Evolutionary conservation across 1,140 invertebrate species (phyloP), one percentile per base, ranked within the genome.

Genomic region (Drosophila takahashii): DNA sequence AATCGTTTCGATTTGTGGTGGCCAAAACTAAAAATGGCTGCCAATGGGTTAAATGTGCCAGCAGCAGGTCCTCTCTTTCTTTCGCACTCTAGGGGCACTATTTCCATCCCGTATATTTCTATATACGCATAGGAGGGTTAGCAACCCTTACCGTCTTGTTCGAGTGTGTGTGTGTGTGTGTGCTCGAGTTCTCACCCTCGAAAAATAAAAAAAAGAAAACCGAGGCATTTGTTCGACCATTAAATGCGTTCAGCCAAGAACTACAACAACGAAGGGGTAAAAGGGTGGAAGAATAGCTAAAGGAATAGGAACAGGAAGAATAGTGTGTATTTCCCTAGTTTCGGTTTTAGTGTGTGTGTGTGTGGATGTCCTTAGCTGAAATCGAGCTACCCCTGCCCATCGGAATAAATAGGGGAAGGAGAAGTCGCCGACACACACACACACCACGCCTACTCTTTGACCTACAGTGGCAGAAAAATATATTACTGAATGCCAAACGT

Each of bases 161-260:
- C n/a, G 41, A 2, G 41, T 18, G 41, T 29, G 11, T n/a, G 15
- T 48, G n/a, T 13, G 57, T 34, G 62, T 32, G 60, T 16, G 54
- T 44, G 53, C n/a, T n/a, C 18, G 53, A 60, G 27, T 65, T 67
- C 64, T 52, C 64, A 67, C 64, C 64, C 64, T 36, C 45, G 22
- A 66, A 27, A 11, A 59, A 16, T 22, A 45, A 22, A 10, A 22
- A 10, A 5, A 65, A 29, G 9, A 60, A 26, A 37, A 36, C 15
- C 16, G 64, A 39, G 36, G 72, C 72, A 66, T 57, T 76, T 56
- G 72, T 56, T 76, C 72, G 72, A 76, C 72, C 72, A 77, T 73
- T 83, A 64, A 83, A 84, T 84, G 80, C 80, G 80, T 84, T 84
- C 80, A 48, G 15, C 62, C 34, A 54, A 44, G 22, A 44, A 65